Conservation (phyloP, 2,888 invertebrate species). For the Nemotelus pantherinus region DNA sequence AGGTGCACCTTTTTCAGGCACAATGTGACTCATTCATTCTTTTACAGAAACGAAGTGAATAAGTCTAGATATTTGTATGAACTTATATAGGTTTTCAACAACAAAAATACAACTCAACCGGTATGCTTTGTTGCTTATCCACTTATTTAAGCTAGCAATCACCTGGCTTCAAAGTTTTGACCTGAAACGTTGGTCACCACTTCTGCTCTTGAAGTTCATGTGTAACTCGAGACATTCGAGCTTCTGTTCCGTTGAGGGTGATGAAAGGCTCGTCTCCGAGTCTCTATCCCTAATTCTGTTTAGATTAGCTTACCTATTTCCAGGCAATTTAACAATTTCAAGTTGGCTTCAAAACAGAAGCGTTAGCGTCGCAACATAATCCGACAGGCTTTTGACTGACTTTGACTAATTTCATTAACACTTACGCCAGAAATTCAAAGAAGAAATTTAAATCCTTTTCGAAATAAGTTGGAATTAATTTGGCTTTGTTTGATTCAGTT, state of each 20-base stretch:
- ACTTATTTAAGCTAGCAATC: too few species aligned
- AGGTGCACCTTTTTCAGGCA: too few species aligned
- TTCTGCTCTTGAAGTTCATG: neutral
- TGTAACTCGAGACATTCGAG: conserved; percentile 26
- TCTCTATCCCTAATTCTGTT: conserved; percentile 28
- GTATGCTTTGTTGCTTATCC: too few species aligned
- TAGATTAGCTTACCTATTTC: conserved; percentile 32
- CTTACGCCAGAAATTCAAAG: neutral
- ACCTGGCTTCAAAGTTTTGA: too few species aligned
- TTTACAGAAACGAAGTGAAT: too few species aligned
- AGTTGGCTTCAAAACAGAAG: neutral
- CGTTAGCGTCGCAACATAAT: conserved; percentile 27
- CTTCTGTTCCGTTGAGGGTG: conserved; percentile 30
- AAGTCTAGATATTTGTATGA: too few species aligned
- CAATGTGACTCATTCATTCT: too few species aligned
- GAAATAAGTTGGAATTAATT: neutral
- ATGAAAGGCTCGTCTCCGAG: conserved; percentile 22
- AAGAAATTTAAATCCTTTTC: conserved; percentile 21
- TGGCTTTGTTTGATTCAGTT: too few species aligned
- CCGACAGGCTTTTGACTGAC: conserved; percentile 34
- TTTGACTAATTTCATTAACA: conserved; percentile 38
- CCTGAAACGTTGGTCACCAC: conserved; percentile 5
- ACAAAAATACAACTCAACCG: too few species aligned
- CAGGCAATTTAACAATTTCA: conserved; percentile 23
- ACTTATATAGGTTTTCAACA: too few species aligned